A percentile compares a stretch with the other conserved stretches of the same genome.
Evolutionary conservation across 2,797 vertebrate genomes (phyloP).

Genomic region (Bucorvus abyssinicus): DNA sequence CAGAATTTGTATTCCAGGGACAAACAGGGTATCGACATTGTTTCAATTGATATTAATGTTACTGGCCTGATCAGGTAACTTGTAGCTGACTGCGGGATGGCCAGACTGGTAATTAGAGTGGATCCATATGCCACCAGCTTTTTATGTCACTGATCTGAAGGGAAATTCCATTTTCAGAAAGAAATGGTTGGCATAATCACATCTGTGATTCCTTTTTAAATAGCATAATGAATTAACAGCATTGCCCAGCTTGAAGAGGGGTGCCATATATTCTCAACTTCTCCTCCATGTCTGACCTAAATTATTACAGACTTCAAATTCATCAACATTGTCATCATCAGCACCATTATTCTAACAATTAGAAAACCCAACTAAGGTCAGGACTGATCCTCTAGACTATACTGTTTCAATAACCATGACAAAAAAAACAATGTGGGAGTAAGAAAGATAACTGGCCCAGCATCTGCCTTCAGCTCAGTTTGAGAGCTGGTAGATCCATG

Average conservation of each 20-base stretch:
- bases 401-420: neutral
- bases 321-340: neutral
- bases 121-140: conserved; percentile 39
- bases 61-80: conserved; percentile 16
- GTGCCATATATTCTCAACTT: neutral
- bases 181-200: neutral
- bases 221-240: neutral
- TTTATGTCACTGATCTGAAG: neutral
- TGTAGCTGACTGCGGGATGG: conserved; percentile 1
- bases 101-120: conserved; percentile 30
- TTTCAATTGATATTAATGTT: conserved; percentile 34
- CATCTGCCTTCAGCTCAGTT: neutral
- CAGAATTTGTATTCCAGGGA: neutral
- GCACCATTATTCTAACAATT: neutral
- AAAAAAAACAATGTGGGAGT: neutral
- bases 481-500: neutral
- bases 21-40: neutral
- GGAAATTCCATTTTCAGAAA: neutral
- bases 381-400: neutral
- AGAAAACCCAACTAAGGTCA: neutral
- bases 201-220: neutral
- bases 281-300: neutral
- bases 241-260: neutral
- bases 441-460: neutral
- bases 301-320: neutral